These are phyloP conservation scores for Megalopta genalis DNA, from an alignment of 1,140 invertebrate species.

Conservation along the genomic window DNA sequence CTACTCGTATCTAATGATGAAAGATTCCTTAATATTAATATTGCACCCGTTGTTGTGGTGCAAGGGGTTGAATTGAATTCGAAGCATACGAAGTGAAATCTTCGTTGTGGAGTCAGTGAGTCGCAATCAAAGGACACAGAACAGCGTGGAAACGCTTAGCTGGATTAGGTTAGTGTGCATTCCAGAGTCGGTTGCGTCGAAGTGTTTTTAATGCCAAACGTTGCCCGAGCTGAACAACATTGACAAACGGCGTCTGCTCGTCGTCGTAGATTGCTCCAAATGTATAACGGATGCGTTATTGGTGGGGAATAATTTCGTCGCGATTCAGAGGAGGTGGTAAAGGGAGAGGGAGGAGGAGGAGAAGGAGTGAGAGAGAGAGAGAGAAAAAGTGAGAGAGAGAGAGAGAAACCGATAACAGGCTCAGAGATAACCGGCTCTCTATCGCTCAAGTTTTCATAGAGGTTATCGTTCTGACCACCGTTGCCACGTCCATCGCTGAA, in stretches of 20 bases:
- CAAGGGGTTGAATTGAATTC: too few species aligned
- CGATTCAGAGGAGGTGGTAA: not conserved
- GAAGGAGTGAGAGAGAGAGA: slow-evolving; percentile 7
- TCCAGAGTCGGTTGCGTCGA: too few species aligned
- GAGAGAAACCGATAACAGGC: slow-evolving; percentile 55
- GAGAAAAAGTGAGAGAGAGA: slow-evolving; percentile 18
- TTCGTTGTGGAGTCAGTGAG: too few species aligned
- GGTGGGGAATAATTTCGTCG: slow-evolving; percentile 45
- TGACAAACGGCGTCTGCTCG: slow-evolving; percentile 48
- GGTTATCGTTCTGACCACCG: slow-evolving; percentile 71
- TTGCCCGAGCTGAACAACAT: slow-evolving; percentile 24
- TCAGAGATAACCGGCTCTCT: slow-evolving; percentile 66
- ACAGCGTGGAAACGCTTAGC: too few species aligned
- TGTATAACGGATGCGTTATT: slow-evolving; percentile 51
- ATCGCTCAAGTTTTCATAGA: slow-evolving; percentile 66
- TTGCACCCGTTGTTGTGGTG: too few species aligned
- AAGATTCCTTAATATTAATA: too few species aligned
- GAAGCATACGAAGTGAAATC: too few species aligned
- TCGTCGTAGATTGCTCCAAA: slow-evolving; percentile 44
- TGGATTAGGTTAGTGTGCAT: too few species aligned
- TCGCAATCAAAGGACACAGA: too few species aligned
- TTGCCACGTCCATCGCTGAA: slow-evolving; percentile 63
- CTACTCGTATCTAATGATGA: too few species aligned
- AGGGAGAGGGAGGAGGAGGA: not conserved
- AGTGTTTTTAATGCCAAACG: too few species aligned